Evolutionary conservation across 1,140 invertebrate species (phyloP).

Genomic region (Polypedilum pembai): DNA sequence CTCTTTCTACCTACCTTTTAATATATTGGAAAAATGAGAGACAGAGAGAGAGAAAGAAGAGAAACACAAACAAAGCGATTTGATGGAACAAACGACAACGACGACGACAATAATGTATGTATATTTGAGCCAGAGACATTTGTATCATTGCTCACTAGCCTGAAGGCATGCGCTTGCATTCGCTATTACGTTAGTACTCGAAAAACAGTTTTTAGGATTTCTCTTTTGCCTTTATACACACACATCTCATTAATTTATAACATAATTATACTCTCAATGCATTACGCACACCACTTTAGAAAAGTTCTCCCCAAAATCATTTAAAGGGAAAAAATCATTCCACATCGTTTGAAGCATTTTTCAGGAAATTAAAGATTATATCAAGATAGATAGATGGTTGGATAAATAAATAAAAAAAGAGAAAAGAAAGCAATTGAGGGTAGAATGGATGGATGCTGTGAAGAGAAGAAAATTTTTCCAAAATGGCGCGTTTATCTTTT

Average conservation of each 20-base stretch:
- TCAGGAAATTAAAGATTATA: constrained; percentile 27
- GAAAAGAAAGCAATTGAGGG: background rate
- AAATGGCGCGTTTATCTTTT: background rate
- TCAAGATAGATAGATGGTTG: constrained; percentile 21
- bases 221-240: background rate
- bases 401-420: constrained; percentile 10
- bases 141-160: background rate
- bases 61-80: constrained; percentile 10
- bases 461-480: background rate
- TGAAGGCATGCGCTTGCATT: background rate
- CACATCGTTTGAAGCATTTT: constrained; percentile 17
- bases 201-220: no score
- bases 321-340: background rate
- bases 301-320: background rate
- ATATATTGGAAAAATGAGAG: background rate
- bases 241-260: background rate
- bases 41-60: background rate
- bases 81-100: background rate
- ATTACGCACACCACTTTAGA: background rate
- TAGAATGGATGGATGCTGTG: background rate
- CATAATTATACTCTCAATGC: background rate
- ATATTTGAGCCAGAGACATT: background rate
- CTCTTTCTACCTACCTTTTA: background rate
- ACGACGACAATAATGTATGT: constrained; percentile 2
- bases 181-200: no score